Base-by-base conservation (phyloP, 2,797 vertebrate species). In the Sciaenops ocellatus region DNA sequence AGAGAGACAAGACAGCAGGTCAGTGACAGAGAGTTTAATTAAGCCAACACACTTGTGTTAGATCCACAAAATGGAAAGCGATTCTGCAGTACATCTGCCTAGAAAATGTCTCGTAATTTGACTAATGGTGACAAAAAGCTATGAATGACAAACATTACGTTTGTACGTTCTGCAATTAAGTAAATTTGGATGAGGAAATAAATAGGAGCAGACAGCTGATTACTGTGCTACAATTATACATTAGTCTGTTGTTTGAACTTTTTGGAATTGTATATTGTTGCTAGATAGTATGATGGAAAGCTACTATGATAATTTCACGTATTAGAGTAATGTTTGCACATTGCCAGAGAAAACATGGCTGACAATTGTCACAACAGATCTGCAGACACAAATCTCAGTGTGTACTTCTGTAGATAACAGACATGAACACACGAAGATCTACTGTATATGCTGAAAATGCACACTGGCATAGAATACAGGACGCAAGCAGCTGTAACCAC, bases 1-100 rank as follows among this genome's bases (percentile, higher is more conserved):
- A 66, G 59, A 76, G 59, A 71, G 56, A 79, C 69, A 79, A 83
- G 74, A 52, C 70, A 71, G 57, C 63, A 42, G 78, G 76, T 85
- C 78, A 85, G 3, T 66, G 54, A 10, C 50, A 61, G 13, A 47
- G 57, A 67, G 73, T 82, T 74, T 82, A 65, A 85, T 85, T 66
- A 62, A 62, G 38, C 26, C 24, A 46, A 70, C 11, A 22, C 54
- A 64, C 47, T 69, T 65, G 60, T 67, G 38, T 59, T 60, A n/a
- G 20, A 67, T 20, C 24, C 41, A 73, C 64, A n/a, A 62, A 57
- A 48, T 48, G 47, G n/a, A 59, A 34, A 51, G 55, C 12, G 24
- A 52, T 60, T 66, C 20, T 69, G 17, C 5, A 18, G 24, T 56
- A n/a, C 9, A 69, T 52, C 28, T 56, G 24, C 17, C 18, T 3